Evolutionary conservation across 2,888 invertebrate species (phyloP).

Genomic region (Erebia ligea): DNA sequence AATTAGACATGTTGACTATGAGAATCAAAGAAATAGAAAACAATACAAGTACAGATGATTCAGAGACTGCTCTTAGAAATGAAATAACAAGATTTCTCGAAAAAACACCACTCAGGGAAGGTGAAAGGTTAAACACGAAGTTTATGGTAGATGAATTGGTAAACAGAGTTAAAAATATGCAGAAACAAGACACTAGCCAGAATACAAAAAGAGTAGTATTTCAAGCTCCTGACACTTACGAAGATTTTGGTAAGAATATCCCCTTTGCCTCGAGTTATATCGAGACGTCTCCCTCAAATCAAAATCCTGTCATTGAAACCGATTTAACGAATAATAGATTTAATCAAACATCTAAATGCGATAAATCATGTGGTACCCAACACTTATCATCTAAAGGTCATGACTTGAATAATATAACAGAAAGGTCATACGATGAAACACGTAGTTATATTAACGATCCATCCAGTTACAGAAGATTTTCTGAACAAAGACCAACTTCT

Average conservation of each 20-base stretch:
- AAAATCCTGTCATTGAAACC: conserved; percentile 5
- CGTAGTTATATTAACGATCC: conserved; percentile 23
- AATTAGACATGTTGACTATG: conserved; percentile 55
- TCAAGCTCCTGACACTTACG: conserved; percentile 41
- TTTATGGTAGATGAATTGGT: conserved; percentile 53
- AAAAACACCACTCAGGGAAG: conserved; percentile 44
- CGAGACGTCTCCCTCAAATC: not conserved
- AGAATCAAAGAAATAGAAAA: conserved; percentile 56
- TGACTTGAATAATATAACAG: not conserved
- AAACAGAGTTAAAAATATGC: conserved; percentile 48
- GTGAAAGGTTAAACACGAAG: conserved; percentile 50
- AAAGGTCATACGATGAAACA: not conserved
- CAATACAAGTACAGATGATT: conserved; percentile 40
- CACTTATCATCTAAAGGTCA: not conserved
- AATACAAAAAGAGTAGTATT: conserved; percentile 34
- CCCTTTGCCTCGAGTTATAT: conserved; percentile 43
- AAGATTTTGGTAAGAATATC: conserved; percentile 45
- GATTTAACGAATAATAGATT: conserved; percentile 12
- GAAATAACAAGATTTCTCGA: conserved; percentile 53
- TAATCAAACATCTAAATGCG: conserved; percentile 24
- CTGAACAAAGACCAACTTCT: conserved; percentile 25
- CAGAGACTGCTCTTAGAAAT: conserved; percentile 48
- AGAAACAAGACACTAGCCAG: conserved; percentile 24
- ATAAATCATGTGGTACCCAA: conserved; percentile 12
- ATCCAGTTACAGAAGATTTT: conserved; percentile 29